Percentiles rank a stretch among this genome's conserved stretches.
Evolutionary conservation across 2,113 vertebrate species (phyloP).

Genomic region (Alligator mississippiensis): DNA sequence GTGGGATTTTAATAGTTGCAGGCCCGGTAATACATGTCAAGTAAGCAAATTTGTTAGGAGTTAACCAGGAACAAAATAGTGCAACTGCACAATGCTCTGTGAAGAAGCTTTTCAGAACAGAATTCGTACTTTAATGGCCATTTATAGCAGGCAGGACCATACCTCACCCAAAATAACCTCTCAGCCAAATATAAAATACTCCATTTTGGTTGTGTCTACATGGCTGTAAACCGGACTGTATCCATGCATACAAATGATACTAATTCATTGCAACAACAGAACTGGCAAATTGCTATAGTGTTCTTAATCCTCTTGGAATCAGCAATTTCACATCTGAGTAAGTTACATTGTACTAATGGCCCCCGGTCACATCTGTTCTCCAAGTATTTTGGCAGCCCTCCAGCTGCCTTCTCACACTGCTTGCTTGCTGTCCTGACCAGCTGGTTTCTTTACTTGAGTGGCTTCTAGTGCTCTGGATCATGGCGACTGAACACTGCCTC

Average conservation of each 20-base stretch:
- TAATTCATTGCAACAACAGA: background rate
- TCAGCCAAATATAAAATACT: background rate
- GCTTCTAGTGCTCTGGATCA: too few relatives aligned
- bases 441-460: too few relatives aligned
- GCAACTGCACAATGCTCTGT: background rate
- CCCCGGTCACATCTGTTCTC: too few relatives aligned
- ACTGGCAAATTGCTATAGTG: background rate
- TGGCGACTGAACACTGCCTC: too few relatives aligned
- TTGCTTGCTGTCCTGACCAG: too few relatives aligned
- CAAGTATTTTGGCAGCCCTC: too few relatives aligned
- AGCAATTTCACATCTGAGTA: too few relatives aligned
- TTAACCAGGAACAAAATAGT: background rate
- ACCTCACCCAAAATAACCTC: background rate
- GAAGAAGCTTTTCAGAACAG: background rate
- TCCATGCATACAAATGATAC: too few relatives aligned
- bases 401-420: too few relatives aligned
- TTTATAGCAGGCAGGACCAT: accelerated
- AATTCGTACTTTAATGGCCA: background rate
- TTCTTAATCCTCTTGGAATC: background rate
- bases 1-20: background rate
- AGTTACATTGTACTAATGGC: too few relatives aligned
- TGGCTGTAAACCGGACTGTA: background rate
- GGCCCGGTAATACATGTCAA: conserved; percentile 3
- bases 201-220: background rate
- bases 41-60: background rate